Evolutionary conservation across 2,113 vertebrate species (phyloP).

Genomic region (Turnix velox): DNA sequence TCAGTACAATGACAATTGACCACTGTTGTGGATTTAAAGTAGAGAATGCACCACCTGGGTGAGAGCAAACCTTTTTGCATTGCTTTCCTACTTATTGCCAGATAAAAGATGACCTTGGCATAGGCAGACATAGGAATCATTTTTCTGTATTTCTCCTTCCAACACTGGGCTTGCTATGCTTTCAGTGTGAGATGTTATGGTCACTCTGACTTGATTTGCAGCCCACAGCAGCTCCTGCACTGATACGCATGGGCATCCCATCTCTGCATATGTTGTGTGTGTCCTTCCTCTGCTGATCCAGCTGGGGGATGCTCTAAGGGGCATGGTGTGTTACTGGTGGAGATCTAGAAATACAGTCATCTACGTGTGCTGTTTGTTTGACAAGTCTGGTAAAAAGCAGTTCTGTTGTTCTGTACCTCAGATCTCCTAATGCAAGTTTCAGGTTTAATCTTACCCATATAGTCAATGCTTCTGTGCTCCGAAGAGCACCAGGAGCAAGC

Average conservation of each 20-base stretch:
- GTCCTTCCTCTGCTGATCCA: neutral
- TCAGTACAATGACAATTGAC: neutral
- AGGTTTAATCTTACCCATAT: neutral
- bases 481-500: neutral
- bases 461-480: neutral
- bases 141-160: neutral
- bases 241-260: neutral
- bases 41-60: neutral
- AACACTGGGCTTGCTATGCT: neutral
- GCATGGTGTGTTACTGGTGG: fast-evolving
- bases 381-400: neutral
- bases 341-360: neutral
- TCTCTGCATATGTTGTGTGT: neutral
- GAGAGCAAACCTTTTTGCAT: neutral
- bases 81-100: neutral
- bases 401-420: neutral
- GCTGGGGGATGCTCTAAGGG: fast-evolving
- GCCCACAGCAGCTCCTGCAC: neutral
- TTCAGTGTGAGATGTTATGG: neutral
- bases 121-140: neutral
- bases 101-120: neutral
- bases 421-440: neutral
- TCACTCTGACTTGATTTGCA: neutral
- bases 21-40: neutral
- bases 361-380: neutral